These are phyloP conservation scores for Glareola pratincola DNA, from an alignment of 2,113 vertebrate species.

Conservation along the genomic window DNA sequence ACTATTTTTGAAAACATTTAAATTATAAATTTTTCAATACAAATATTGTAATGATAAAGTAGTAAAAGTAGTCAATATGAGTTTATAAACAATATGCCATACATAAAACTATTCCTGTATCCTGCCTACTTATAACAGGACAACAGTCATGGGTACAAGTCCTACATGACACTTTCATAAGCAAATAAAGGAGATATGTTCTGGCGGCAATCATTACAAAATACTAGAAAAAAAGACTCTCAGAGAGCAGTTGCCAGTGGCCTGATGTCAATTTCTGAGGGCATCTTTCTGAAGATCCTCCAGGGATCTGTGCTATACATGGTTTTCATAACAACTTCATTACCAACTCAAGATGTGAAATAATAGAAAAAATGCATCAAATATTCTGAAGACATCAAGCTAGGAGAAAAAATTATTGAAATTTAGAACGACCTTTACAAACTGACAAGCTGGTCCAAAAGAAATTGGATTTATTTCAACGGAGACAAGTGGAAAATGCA, in stretches of 20 bases:
- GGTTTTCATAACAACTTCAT: background rate
- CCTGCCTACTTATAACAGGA: background rate
- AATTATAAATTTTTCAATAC: background rate
- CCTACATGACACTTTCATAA: background rate
- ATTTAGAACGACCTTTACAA: constrained; percentile 25
- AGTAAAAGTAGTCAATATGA: background rate
- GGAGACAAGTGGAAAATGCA: background rate
- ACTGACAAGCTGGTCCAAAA: background rate
- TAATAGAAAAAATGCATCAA: background rate
- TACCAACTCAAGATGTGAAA: background rate
- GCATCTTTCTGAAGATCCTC: background rate
- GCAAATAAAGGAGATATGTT: background rate
- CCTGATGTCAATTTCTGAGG: background rate
- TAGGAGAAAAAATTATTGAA: background rate
- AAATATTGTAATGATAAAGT: background rate
- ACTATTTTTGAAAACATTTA: background rate
- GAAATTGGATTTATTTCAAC: background rate
- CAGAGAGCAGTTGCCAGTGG: background rate
- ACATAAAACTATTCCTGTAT: background rate
- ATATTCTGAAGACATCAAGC: background rate
- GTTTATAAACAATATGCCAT: background rate
- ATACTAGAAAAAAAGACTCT: background rate
- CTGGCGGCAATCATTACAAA: background rate
- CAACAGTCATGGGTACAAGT: background rate
- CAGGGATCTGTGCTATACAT: background rate